Evolutionary conservation across 2,888 invertebrate genomes (phyloP).

Genomic region (Argynnis bischoffii): DNA sequence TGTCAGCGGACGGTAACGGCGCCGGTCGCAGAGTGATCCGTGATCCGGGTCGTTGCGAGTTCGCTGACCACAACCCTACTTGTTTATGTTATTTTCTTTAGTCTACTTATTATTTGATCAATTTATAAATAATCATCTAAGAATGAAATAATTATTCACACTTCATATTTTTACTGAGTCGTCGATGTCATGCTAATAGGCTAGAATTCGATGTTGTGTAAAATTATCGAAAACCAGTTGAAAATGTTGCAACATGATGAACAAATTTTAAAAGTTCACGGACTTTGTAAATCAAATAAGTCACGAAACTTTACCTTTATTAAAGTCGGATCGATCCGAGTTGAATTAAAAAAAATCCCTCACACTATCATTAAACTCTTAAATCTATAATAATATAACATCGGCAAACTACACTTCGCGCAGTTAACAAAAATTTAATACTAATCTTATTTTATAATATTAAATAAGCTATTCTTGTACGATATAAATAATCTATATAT

Average conservation of each 20-base stretch:
- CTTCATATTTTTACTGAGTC: not conserved
- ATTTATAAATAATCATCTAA: not conserved
- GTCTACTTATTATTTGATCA: slow-evolving; percentile 7
- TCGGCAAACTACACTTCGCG: no score
- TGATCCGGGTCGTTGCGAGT: slow-evolving; percentile 70
- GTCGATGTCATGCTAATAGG: slow-evolving; percentile 2
- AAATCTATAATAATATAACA: no score
- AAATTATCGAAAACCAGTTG: slow-evolving; percentile 41
- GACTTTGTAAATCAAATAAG: slow-evolving; percentile 52
- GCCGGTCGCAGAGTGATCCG: slow-evolving; percentile 59
- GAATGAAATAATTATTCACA: not conserved
- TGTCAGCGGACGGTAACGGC: slow-evolving; percentile 60
- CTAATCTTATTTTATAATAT: no score
- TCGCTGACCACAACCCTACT: slow-evolving; percentile 47
- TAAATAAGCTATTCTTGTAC: no score
- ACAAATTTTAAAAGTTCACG: slow-evolving; percentile 65
- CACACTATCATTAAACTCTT: no score
- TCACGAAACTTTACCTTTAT: slow-evolving; percentile 50
- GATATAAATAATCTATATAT: no score
- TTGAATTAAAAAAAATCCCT: no score
- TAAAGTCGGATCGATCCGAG: no score
- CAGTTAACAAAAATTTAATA: no score
- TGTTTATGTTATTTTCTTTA: slow-evolving; percentile 11
- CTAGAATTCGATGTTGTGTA: slow-evolving; percentile 27
- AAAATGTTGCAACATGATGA: slow-evolving; percentile 55